These are phyloP conservation scores for Cerastis rubricosa DNA, from an alignment of 2,888 invertebrate species.

Conservation along the genomic window DNA sequence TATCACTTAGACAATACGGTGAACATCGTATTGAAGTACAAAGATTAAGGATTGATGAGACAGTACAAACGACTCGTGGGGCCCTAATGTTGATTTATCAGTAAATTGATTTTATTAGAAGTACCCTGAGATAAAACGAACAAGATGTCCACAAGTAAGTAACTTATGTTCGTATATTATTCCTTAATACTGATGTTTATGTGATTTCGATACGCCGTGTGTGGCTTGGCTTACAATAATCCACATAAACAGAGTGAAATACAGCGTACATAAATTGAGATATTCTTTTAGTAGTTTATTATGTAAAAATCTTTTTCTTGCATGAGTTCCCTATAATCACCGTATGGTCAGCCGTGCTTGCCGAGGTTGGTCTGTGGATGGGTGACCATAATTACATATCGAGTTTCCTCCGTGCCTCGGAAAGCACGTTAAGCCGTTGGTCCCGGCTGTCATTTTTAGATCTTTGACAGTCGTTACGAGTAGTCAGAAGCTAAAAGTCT, in stretches of 20 bases:
- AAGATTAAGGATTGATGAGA: slow-evolving; percentile 77
- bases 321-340: not conserved
- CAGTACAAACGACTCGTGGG: slow-evolving; percentile 83
- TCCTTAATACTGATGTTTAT: slow-evolving; percentile 22
- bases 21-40: slow-evolving; percentile 81
- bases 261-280: not conserved
- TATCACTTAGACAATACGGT: slow-evolving; percentile 73
- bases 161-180: slow-evolving; percentile 33
- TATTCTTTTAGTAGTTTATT: not conserved
- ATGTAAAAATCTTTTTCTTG: not conserved
- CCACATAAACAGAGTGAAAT: not conserved
- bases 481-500: too few relatives aligned
- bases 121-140: slow-evolving; percentile 76
- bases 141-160: slow-evolving; percentile 89
- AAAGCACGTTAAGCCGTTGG: too few relatives aligned
- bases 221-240: slow-evolving; percentile 19
- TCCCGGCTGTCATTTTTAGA: too few relatives aligned
- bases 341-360: too few relatives aligned
- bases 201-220: slow-evolving; percentile 5
- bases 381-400: too few relatives aligned
- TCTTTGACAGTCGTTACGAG: too few relatives aligned
- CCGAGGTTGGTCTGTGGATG: too few relatives aligned
- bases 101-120: slow-evolving; percentile 87
- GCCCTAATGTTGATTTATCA: slow-evolving; percentile 86
- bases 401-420: too few relatives aligned